phyloP scores from a whole-genome alignment of 2,113 vertebrate genomes.

The Oreocharis arfaki region DNA sequence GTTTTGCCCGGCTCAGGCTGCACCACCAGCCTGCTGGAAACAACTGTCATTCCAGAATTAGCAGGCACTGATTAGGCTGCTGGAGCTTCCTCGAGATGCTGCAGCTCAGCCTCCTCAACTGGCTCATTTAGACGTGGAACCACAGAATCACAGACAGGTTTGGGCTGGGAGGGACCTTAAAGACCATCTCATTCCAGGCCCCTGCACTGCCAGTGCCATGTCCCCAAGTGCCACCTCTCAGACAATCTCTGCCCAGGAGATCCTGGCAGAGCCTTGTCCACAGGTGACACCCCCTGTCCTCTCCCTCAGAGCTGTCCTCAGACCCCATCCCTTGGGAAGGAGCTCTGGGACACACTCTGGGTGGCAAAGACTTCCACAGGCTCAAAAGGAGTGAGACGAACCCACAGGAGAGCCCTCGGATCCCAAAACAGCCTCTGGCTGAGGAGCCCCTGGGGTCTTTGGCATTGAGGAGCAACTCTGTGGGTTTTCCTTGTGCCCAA shows the following conservation, averaged over 20 bases:
- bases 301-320: background rate
- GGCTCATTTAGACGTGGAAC: background rate
- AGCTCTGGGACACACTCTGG: background rate
- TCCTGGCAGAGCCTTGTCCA: background rate
- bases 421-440: rapidly evolving
- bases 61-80: background rate
- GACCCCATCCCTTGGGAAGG: rapidly evolving
- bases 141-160: background rate
- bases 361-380: background rate
- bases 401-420: rapidly evolving
- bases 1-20: background rate
- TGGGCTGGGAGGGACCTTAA: background rate
- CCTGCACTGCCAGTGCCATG: background rate
- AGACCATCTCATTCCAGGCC: background rate
- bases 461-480: rapidly evolving
- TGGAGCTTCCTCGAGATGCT: background rate
- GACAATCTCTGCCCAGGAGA: rapidly evolving
- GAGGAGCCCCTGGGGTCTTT: background rate
- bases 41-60: background rate
- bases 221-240: background rate
- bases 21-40: background rate
- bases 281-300: rapidly evolving
- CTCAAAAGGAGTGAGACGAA: background rate
- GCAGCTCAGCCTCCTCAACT: background rate
- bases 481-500: background rate